Percentiles rank a stretch among this genome's conserved stretches.
phyloP scores from a whole-genome alignment of 2,888 invertebrate species.

The Latheticus oryzae region DNA sequence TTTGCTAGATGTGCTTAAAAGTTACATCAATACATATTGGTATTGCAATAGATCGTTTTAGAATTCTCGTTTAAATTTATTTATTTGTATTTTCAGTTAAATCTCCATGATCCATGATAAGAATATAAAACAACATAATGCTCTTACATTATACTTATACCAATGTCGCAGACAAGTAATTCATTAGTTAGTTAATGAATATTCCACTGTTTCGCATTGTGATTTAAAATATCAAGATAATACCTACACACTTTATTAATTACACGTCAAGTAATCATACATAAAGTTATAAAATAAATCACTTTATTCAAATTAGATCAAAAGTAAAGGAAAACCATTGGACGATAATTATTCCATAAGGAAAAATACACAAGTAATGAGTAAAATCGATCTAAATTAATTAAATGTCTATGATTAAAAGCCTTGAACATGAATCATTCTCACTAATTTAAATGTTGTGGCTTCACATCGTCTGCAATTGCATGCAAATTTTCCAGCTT shows the following conservation, averaged over 20 bases:
- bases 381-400: too few species aligned
- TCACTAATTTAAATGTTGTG: constrained; percentile 26
- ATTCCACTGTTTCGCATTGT: constrained; percentile 47
- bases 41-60: too few species aligned
- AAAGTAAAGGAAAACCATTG: not conserved
- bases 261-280: constrained; percentile 47
- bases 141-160: too few species aligned
- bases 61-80: too few species aligned
- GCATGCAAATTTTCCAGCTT: constrained; percentile 42
- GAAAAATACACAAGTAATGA: too few species aligned
- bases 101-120: too few species aligned
- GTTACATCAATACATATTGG: too few species aligned
- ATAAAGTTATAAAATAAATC: constrained; percentile 44
- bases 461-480: constrained; percentile 21
- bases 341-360: too few species aligned
- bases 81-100: too few species aligned
- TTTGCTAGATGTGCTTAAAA: too few species aligned
- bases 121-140: too few species aligned
- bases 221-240: constrained; percentile 45
- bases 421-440: not conserved
- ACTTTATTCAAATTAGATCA: constrained; percentile 31
- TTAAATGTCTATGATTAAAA: too few species aligned
- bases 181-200: constrained; percentile 44
- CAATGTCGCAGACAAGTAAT: constrained; percentile 46
- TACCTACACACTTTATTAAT: constrained; percentile 46